Evolutionary conservation across 1,140 invertebrate species (phyloP).

Genomic region (Panagrolaimus sp.): DNA sequence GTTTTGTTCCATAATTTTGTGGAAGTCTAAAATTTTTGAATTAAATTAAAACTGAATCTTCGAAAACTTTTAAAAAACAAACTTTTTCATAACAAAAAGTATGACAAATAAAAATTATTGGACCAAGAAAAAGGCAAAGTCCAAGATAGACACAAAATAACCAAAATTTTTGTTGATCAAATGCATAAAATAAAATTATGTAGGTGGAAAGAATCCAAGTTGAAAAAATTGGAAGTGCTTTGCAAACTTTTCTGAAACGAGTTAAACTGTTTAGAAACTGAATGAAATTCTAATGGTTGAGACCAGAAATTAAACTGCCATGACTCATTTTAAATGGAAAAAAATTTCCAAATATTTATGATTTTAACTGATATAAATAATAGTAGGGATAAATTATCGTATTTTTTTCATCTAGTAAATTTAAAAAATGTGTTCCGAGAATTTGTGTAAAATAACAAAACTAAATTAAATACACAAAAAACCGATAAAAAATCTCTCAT

Average conservation of each 20-base stretch:
- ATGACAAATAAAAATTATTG: conserved; percentile 27
- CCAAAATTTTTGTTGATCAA: conserved; percentile 22
- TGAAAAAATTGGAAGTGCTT: conserved; percentile 17
- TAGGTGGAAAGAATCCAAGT: conserved; percentile 24
- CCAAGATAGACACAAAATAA: neutral
- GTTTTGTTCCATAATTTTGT: conserved; percentile 2
- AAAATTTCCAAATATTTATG: too few species aligned
- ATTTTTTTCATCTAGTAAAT: too few species aligned
- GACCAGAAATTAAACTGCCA: too few species aligned
- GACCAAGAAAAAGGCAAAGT: conserved; percentile 24
- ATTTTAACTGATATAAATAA: too few species aligned
- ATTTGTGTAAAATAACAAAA: too few species aligned
- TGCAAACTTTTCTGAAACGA: conserved; percentile 23
- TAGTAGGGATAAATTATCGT: too few species aligned
- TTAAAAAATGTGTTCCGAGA: too few species aligned
- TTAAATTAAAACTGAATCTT: neutral
- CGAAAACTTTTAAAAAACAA: neutral
- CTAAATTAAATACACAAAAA: too few species aligned
- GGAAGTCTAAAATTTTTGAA: neutral
- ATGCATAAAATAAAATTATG: conserved; percentile 26
- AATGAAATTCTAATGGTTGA: too few species aligned
- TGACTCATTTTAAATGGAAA: too few species aligned
- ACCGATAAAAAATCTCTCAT: too few species aligned
- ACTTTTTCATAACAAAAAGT: conserved; percentile 32
- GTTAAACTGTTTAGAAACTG: neutral